Evolutionary conservation across 2,797 vertebrate species (phyloP).

Genomic region (Sphaeramia orbicularis): DNA sequence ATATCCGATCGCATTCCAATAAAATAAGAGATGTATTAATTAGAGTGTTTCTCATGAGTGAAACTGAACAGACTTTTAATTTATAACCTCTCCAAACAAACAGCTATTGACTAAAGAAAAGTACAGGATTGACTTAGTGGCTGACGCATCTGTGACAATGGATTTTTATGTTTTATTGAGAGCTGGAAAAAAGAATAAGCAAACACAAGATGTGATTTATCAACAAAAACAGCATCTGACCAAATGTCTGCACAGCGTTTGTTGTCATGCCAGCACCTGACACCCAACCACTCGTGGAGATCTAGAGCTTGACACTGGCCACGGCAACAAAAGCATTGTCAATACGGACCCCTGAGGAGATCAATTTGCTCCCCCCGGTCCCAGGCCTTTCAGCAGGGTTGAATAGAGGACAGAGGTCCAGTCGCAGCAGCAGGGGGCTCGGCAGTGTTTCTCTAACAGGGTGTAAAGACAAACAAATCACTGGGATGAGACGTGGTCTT

Average conservation of each 20-base stretch:
- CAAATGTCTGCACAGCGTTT: slow-evolving; percentile 60
- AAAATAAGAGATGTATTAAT: slow-evolving; percentile 23
- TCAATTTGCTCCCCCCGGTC: slow-evolving; percentile 75
- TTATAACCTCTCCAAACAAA: slow-evolving; percentile 1
- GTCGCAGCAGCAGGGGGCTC: slow-evolving; percentile 69
- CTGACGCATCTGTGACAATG: slow-evolving; percentile 10
- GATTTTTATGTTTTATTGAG: slow-evolving; percentile 16
- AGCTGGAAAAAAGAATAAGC: slow-evolving; percentile 11
- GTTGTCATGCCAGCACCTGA: slow-evolving; percentile 71
- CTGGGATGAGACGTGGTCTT: slow-evolving; percentile 59
- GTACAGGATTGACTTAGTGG: neutral
- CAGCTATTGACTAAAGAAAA: neutral
- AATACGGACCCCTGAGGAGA: slow-evolving; percentile 71
- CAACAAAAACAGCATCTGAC: slow-evolving; percentile 56
- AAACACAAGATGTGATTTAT: slow-evolving; percentile 40
- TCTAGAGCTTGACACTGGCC: slow-evolving; percentile 72
- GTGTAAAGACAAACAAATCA: slow-evolving; percentile 84
- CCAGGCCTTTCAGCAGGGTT: slow-evolving; percentile 76
- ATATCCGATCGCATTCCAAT: slow-evolving; percentile 2
- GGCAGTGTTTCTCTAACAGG: slow-evolving; percentile 77
- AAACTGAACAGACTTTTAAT: slow-evolving; percentile 13
- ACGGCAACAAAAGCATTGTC: slow-evolving; percentile 74
- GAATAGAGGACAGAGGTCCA: slow-evolving; percentile 78
- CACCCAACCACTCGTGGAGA: slow-evolving; percentile 58
- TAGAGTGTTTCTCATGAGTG: neutral